phyloP scores from a whole-genome alignment of 2,797 vertebrate species.

The Leuciscus waleckii region DNA sequence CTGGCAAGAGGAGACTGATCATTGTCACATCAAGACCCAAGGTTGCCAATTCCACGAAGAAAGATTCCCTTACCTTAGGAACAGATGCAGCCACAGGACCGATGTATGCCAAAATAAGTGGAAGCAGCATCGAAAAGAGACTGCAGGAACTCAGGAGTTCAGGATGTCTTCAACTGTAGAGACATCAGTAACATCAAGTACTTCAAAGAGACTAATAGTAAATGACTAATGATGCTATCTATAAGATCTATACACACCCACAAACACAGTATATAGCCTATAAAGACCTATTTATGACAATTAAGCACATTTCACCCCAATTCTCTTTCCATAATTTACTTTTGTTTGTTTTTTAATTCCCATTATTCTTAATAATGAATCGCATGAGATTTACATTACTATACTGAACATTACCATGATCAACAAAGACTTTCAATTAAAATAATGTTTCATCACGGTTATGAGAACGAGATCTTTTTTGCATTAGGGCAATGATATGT shows the following conservation, averaged over 20 bases:
- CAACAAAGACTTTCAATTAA: neutral
- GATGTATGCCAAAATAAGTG: constrained; percentile 97
- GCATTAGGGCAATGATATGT: neutral
- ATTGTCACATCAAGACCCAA: neutral
- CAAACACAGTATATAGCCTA: no score
- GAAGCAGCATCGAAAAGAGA: constrained; percentile 98
- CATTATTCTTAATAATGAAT: neutral
- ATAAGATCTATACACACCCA: neutral
- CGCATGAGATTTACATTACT: neutral
- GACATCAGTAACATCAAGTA: neutral
- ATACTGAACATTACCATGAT: neutral
- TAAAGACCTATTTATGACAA: neutral
- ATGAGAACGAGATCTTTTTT: neutral
- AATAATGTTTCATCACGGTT: neutral
- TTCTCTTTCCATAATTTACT: neutral
- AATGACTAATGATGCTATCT: neutral
- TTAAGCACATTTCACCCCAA: neutral
- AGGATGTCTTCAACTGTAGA: constrained; percentile 95
- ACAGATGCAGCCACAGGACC: constrained; percentile 97
- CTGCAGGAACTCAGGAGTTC: constrained; percentile 98
- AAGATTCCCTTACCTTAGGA: constrained; percentile 85
- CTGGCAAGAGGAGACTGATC: neutral
- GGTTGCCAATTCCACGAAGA: neutral
- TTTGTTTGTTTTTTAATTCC: neutral
- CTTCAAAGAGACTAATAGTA: neutral